Evolutionary conservation across 2,888 invertebrate genomes (phyloP), one percentile per base, ranked within the genome.

Genomic region (Sialis lutaria): DNA sequence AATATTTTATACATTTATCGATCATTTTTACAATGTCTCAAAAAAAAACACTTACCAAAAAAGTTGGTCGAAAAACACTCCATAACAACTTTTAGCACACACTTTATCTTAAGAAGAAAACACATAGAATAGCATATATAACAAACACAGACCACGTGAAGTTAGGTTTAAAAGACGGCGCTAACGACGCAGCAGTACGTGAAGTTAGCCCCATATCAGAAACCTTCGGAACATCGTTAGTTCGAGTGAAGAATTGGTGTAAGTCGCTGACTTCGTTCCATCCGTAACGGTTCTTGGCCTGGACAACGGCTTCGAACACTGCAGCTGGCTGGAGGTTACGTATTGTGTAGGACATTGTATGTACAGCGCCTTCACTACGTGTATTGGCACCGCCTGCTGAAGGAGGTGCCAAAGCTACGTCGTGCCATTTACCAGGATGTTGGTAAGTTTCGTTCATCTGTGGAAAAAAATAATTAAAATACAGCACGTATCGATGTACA

Each of bases 201-300:
- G 46, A 41, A 10, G 42, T 46, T 31, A 42, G 40, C 34, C 42
- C 46, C 46, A 46, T 42, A 30, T 46, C 46, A n/a, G 46, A 22
- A n/a, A 46, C 9, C 30, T 41, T 33, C 9, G 46, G 46, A 34
- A 42, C 46, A 22, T 22, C 12, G 4, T 22, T 30, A 9, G 77
- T 75, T 35, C 77, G 65, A 0, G 81, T 80, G 64, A 79, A 78
- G 65, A 82, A 82, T 61, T 79, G 79, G 67, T 80, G 80, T 51
- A 79, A 75, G 58, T 80, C 80, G 59, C 80, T 80, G 46, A 79
- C 78, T 70, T 79, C 79, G 56, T 79, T 79, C 79, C 80, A 81
- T 0, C 82, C 82, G 53, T 79, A 81, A 64, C 77, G 70, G 63
- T 82, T 82, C 68, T 78, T 80, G 48, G 82, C 80, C 57, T 79